Conservation (phyloP, 2,888 invertebrate genomes). For the Diloba caeruleocephala region DNA sequence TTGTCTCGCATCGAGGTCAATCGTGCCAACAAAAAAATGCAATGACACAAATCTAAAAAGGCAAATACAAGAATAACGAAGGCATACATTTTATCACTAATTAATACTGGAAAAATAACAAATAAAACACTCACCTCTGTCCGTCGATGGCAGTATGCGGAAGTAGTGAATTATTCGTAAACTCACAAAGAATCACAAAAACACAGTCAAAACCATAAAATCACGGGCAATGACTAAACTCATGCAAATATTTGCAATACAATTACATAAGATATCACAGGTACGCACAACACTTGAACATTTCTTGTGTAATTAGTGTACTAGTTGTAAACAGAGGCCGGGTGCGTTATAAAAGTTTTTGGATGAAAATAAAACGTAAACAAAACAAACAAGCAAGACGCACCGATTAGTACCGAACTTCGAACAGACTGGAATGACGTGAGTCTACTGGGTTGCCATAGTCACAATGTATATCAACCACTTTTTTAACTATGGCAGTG, state of each 20-base stretch:
- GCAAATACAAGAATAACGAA: slow-evolving; percentile 53
- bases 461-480: background rate
- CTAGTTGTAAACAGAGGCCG: slow-evolving; percentile 55
- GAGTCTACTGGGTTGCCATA: slow-evolving; percentile 42
- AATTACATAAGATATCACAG: slow-evolving; percentile 66
- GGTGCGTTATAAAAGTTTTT: slow-evolving; percentile 51
- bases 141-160: slow-evolving; percentile 13
- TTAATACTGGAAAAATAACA: slow-evolving; percentile 27
- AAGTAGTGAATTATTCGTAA: slow-evolving; percentile 26
- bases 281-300: slow-evolving; percentile 62
- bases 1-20: slow-evolving; percentile 68
- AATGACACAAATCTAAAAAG: slow-evolving; percentile 67
- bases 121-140: slow-evolving; percentile 41
- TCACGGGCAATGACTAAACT: slow-evolving; percentile 59
- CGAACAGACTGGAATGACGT: slow-evolving; percentile 55
- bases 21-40: slow-evolving; percentile 62
- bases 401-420: slow-evolving; percentile 57
- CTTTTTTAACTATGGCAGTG: too few species aligned
- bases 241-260: slow-evolving; percentile 48
- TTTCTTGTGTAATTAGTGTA: slow-evolving; percentile 37
- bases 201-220: slow-evolving; percentile 58
- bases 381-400: slow-evolving; percentile 61
- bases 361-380: slow-evolving; percentile 64
- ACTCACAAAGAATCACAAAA: slow-evolving; percentile 51
- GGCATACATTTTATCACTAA: slow-evolving; percentile 37